Conservation (phyloP, 2,113 vertebrate species). For the Oryzias woworae region DNA sequence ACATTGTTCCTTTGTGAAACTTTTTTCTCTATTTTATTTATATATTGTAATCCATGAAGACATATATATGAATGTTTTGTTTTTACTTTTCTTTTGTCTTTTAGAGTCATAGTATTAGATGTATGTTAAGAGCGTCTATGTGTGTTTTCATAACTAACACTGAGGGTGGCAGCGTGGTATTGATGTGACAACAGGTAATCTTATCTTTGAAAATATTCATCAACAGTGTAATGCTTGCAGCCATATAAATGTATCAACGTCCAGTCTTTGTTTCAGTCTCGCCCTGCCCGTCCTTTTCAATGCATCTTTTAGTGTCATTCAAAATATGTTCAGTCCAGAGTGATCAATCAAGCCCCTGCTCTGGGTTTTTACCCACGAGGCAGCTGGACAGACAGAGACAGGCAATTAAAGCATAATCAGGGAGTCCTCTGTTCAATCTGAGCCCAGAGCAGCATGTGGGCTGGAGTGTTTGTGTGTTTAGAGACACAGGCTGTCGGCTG, state of each 20-base stretch:
- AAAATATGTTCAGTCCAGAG: constrained; percentile 37
- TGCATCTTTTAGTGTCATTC: constrained; percentile 29
- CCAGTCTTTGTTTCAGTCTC: constrained; percentile 5
- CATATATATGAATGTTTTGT: not conserved
- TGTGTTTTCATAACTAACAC: not conserved
- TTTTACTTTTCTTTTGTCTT: not conserved
- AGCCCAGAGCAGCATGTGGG: constrained; percentile 43
- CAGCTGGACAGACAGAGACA: constrained; percentile 74
- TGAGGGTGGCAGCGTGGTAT: not conserved
- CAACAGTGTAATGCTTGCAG: constrained; percentile 9
- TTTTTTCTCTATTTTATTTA: too few species aligned
- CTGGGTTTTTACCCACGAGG: constrained; percentile 55
- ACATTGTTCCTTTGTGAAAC: too few species aligned
- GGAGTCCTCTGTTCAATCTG: constrained; percentile 59
- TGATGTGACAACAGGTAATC: constrained; percentile 4
- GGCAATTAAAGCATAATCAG: constrained; percentile 77
- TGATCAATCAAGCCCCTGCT: constrained; percentile 59
- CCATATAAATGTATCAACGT: constrained; percentile 9
- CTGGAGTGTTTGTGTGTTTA: constrained; percentile 29
- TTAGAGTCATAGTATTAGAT: constrained; percentile 1
- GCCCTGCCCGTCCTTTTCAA: constrained; percentile 1
- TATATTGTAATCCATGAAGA: too few species aligned
- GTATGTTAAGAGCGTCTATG: not conserved
- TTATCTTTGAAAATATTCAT: constrained; percentile 8
- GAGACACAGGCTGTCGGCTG: constrained; percentile 27